Base-by-base conservation (phyloP, 2,797 vertebrate species). In the Pipistrellus kuhlii region DNA sequence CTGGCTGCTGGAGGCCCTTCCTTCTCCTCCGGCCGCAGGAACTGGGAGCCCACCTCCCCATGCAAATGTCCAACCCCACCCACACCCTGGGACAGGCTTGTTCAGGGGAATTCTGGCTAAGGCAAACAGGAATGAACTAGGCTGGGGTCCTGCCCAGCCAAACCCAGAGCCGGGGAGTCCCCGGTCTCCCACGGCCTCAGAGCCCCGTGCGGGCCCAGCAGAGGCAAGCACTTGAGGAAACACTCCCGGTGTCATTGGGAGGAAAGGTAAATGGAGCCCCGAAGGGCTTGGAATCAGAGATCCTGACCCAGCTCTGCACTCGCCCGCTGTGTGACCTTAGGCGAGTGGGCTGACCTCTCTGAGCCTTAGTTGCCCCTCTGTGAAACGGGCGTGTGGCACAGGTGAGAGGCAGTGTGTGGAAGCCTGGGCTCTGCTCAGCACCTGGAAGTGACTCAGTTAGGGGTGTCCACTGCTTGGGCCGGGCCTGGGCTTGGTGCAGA, bases 341-440 rank as follows among this genome's bases (percentile, higher is more conserved):
- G 30, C 8, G 44, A 64, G 30, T 15, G 21, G 62, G 53, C 44
- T 23, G 48, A 46, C 85, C 80, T 69, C 57, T 84, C 90, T 75
- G 83, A n/a, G 66, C 75, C 76, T 90, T 51, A 13, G 15, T 10
- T 30, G 4, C 27, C 41, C 9, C 2, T 88, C 68, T 41, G 27
- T 55, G 18, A 93, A 66, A 62, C 35, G 62, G 81, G 88, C 48
- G 83, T 4, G 38, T 0, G 3, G 10, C 35, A 8, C 13, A 17
- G 32, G 18, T 35, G 20, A 20, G 27, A 77, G 64, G 51, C 10
- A 2, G 2, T 0, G 6, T 20, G 15, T 27, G 35, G 62, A n/a
- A 72, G 27, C 48, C 17, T 44, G 27, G 1, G 5, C 25, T 80
- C 32, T 0, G 2, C 66, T 25, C 15, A 0, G 44, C 5, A 20